phyloP scores from a whole-genome alignment of 2,888 invertebrate species.

The Pedicia rivosa region DNA sequence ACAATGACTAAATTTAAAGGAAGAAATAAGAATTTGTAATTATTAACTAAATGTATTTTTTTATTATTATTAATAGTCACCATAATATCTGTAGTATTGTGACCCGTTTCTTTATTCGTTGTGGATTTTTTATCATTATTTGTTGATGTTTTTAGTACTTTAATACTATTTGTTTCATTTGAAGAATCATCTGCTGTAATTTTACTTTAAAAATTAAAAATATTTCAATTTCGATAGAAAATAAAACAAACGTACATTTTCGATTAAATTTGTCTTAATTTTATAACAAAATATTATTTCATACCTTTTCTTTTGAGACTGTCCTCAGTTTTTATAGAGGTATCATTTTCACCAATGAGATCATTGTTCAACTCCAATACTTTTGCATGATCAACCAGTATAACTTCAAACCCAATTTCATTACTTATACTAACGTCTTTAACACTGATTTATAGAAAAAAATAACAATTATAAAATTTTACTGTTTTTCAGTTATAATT shows the following conservation, averaged over 20 bases:
- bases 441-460: constrained; percentile 18
- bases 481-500: not conserved
- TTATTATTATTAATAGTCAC: too few species aligned
- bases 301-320: too few species aligned
- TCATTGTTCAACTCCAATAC: constrained; percentile 25
- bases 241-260: constrained; percentile 26
- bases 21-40: not conserved
- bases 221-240: not conserved
- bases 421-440: constrained; percentile 27
- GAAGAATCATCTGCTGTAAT: too few species aligned
- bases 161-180: constrained; percentile 29
- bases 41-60: too few species aligned
- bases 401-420: constrained; percentile 28
- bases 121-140: constrained; percentile 40
- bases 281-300: too few species aligned
- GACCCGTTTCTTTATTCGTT: constrained; percentile 34
- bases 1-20: constrained; percentile 17
- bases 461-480: not conserved
- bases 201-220: constrained; percentile 23
- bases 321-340: constrained; percentile 12
- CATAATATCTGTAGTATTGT: constrained; percentile 26
- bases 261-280: constrained; percentile 27
- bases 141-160: constrained; percentile 31
- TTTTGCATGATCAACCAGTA: constrained; percentile 23
- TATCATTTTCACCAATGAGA: constrained; percentile 27